Percentiles rank a stretch among this genome's conserved stretches.
These are phyloP conservation scores for Vombatus ursinus DNA, from an alignment of 2,113 vertebrate species.

Conservation along the genomic window DNA sequence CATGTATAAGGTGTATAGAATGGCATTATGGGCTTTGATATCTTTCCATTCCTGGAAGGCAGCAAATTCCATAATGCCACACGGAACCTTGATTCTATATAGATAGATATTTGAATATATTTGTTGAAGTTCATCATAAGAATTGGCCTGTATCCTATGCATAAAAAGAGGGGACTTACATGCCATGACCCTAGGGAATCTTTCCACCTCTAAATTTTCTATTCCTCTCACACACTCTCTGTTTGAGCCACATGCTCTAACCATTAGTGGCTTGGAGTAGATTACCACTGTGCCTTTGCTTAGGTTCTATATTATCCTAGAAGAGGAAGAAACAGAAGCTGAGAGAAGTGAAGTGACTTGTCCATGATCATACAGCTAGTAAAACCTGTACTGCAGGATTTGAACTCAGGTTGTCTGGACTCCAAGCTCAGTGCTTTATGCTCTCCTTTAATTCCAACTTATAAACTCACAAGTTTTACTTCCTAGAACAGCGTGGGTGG, in stretches of 20 bases:
- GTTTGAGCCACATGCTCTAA: not conserved
- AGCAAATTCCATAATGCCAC: not conserved
- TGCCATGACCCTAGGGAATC: not conserved
- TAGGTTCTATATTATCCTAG: no score
- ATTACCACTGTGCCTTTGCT: not conserved
- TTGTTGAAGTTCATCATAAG: not conserved
- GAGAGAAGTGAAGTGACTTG: not conserved
- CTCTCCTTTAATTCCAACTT: not conserved
- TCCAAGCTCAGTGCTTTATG: not conserved
- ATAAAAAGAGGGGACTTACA: not conserved
- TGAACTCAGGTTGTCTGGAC: not conserved
- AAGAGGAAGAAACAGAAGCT: not conserved
- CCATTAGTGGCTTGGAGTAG: not conserved
- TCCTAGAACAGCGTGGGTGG: not conserved
- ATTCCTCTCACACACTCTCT: not conserved
- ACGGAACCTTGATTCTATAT: not conserved
- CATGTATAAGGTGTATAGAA: not conserved
- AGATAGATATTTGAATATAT: not conserved
- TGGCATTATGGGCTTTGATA: not conserved
- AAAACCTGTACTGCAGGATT: not conserved
- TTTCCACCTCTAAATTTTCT: not conserved
- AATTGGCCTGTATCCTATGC: not conserved
- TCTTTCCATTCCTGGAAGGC: not conserved
- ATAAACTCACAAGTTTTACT: not conserved
- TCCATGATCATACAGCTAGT: not conserved